These are phyloP conservation scores for Anniella stebbinsi DNA, from an alignment of 2,797 vertebrate genomes.

Conservation along the genomic window DNA sequence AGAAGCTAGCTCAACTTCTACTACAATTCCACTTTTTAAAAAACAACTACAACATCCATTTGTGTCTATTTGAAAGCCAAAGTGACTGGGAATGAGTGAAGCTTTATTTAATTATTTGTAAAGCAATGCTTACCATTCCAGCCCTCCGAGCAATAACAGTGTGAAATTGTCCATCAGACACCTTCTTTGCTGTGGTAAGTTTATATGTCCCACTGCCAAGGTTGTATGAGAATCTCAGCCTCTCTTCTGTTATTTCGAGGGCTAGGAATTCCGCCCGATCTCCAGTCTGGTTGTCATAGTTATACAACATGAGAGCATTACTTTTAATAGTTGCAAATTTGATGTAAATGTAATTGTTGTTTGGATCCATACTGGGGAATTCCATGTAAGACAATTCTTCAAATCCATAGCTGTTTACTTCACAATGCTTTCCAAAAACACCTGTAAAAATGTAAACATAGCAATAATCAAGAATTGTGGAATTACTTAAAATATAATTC, in stretches of 20 bases:
- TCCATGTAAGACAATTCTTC: slow-evolving; percentile 98
- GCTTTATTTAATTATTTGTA: neutral
- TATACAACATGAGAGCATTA: slow-evolving; percentile 92
- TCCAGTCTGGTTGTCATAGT: slow-evolving; percentile 97
- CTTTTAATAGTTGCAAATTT: slow-evolving; percentile 96
- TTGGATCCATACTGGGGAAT: slow-evolving; percentile 96
- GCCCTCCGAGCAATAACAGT: slow-evolving; percentile 95
- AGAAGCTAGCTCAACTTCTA: accelerated
- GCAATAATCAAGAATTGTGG: neutral
- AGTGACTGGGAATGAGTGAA: slow-evolving; percentile 12
- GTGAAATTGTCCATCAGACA: slow-evolving; percentile 96
- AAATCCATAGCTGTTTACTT: slow-evolving; percentile 97
- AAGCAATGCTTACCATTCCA: slow-evolving; percentile 88
- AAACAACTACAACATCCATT: neutral
- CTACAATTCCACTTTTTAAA: neutral
- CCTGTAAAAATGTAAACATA: slow-evolving; percentile 77
- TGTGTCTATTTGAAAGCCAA: slow-evolving; percentile 9
- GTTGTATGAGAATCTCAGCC: slow-evolving; percentile 94
- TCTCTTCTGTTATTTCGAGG: slow-evolving; percentile 90
- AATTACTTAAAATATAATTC: neutral
- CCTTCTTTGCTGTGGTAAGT: slow-evolving; percentile 91
- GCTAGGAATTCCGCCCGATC: slow-evolving; percentile 95
- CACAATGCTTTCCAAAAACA: slow-evolving; percentile 98
- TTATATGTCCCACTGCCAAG: slow-evolving; percentile 93
- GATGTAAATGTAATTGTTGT: slow-evolving; percentile 98